Base-by-base conservation (phyloP, 2,888 invertebrate genomes). In the Andrena haemorrhoa region DNA sequence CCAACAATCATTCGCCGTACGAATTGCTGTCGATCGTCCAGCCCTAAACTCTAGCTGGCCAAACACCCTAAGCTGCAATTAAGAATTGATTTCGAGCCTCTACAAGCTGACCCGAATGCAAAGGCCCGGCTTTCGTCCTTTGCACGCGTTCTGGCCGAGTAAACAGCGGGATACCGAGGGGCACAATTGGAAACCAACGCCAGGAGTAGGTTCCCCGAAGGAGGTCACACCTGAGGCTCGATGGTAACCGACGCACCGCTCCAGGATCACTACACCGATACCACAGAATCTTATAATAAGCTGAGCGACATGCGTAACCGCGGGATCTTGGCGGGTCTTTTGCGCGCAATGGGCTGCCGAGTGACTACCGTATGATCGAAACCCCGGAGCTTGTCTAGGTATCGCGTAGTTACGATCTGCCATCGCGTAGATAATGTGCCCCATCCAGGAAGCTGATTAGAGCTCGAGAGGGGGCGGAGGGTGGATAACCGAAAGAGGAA, bases 401-500 rank as follows among this genome's bases (percentile, higher is more conserved):
- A 90, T 90, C 90, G 89, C 86, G 89, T 87, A 85, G 91, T 89
- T 90, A 89, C 87, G 88, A 90, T 90, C 88, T 85, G 83, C 90
- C 91, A 92, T 92, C 91, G 91, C 89, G 88, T 90, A 90, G 90
- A 92, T 93, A 92, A 92, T 90, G 86, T 91, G 88, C 90, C 91
- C 91, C 92, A 91, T 92, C 88, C 90, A 92, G 92, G 92, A 92
- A 92, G 91, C 89, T 90, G 90, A 92, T 92, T 92, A 90, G 89
- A 88, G 86, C 75, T 79, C 84, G 89, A 84, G 89, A 87, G 86
- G 80, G 81, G 82, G 66, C 64, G 82, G 80, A 66, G 88, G 89
- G 86, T 86, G 86, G 85, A 86, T 83, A 85, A 85, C 87, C 90
- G 89, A 90, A 90, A 90, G 91, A 89, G 88, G 86, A 79, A 86